Base-by-base conservation (phyloP, 2,888 invertebrate species). In the Drosophila ezoana region DNA sequence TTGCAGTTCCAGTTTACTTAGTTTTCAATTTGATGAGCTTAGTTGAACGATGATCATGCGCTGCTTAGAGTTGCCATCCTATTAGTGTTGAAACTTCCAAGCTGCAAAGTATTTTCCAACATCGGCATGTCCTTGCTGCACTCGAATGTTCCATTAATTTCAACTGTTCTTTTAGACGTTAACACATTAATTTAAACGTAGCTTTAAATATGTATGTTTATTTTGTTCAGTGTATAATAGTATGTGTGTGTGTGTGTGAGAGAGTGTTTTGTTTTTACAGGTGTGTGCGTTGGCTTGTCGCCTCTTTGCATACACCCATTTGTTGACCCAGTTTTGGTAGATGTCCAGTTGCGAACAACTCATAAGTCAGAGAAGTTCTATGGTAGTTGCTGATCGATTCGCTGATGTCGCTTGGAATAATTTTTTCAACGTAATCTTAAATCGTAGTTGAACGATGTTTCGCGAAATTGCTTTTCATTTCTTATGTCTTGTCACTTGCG, bases 381-480 rank as follows among this genome's bases (percentile, higher is more conserved):
- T 16, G 11, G 20, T 20, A 35, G 18, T 40, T 33, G 54, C 45
- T 38, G 20, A 47, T 33, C n/a, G 18, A 18, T 18, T 44, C 44
- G 67, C 33, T 23, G 40, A 41, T 13, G 28, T 28, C 38, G 58
- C 45, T 45, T 43, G 32, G 43, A 37, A 60, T 45, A 56, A 14
- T 51, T 43, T 38, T 48, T 54, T 70, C 56, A 57, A 37, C 45
- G 45, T 43, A 60, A 54, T 56, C 73, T 61, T 74, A 70, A 56
- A 60, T 70, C 51, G 62, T 74, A 63, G 57, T 49, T 56, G 65
- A 70, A 70, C 79, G 72, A 72, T 79, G 77, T 56, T 62, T 80
- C 66, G 66, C 68, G 76, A 78, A 78, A 87, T 87, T 84, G 85
- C 81, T 82, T 82, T 56, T 87, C 71, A 70, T 75, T 82, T 79